Conservation (phyloP, 1,140 invertebrate species). For the Rhynchophorus ferrugineus region DNA sequence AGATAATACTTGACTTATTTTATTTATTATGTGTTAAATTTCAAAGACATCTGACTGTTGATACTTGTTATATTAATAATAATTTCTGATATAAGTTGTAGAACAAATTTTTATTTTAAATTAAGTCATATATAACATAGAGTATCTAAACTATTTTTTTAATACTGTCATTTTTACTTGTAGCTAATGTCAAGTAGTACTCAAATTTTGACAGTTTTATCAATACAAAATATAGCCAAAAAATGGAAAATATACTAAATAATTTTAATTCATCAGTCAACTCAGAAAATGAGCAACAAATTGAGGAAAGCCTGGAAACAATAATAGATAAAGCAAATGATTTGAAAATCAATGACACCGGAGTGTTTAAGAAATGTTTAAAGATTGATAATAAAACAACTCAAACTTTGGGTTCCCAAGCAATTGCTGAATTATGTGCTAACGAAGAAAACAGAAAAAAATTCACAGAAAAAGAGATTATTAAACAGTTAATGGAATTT, state of each 20-base stretch:
- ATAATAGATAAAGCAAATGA: conserved; percentile 16
- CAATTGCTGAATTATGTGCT: conserved; percentile 66
- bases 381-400: conserved; percentile 21
- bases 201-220: no score
- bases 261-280: conserved; percentile 13
- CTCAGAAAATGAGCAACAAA: conserved; percentile 17
- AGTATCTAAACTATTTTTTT: no score
- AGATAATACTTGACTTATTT: no score
- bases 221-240: background rate
- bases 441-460: conserved; percentile 56
- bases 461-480: conserved; percentile 53
- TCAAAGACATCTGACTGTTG: no score
- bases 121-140: no score
- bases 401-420: conserved; percentile 45
- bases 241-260: conserved; percentile 16
- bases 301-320: conserved; percentile 20
- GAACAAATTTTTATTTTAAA: no score
- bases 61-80: no score
- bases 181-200: no score
- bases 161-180: no score
- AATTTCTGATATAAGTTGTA: no score
- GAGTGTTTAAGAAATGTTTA: conserved; percentile 21
- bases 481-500: conserved; percentile 50
- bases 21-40: no score
- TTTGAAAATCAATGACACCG: conserved; percentile 20